Percentiles rank a stretch among this genome's conserved stretches.
These are phyloP conservation scores for Aplocera efformata DNA, from an alignment of 2,888 invertebrate genomes.

Conservation along the genomic window DNA sequence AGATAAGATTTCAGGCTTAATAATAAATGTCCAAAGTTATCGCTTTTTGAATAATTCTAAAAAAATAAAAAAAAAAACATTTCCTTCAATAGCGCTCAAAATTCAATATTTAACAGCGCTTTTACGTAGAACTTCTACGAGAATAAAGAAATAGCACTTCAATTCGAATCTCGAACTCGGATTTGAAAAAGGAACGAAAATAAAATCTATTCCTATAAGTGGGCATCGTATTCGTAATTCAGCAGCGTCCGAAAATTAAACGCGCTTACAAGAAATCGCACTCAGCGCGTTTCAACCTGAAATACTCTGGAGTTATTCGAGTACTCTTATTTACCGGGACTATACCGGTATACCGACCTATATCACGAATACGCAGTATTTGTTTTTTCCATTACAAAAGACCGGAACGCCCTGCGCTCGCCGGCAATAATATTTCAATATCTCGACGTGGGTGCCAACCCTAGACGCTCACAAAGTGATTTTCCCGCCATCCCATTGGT, in stretches of 20 bases:
- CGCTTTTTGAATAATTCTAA: no score
- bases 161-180: slow-evolving; percentile 1
- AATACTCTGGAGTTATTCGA: slow-evolving; percentile 65
- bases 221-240: slow-evolving; percentile 69
- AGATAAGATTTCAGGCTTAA: no score
- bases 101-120: no score
- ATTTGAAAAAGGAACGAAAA: slow-evolving; percentile 23
- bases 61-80: no score
- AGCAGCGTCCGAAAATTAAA: slow-evolving; percentile 69
- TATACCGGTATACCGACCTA: slow-evolving; percentile 35
- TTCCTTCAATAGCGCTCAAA: no score
- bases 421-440: slow-evolving; percentile 77
- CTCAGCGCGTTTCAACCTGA: slow-evolving; percentile 58
- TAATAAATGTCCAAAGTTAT: no score
- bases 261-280: slow-evolving; percentile 75
- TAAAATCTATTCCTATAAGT: slow-evolving; percentile 40
- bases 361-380: slow-evolving; percentile 50
- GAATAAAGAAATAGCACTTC: no score
- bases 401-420: slow-evolving; percentile 61
- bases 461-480: slow-evolving; percentile 62
- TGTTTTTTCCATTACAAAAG: slow-evolving; percentile 77
- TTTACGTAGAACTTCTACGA: slow-evolving; percentile 2
- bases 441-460: slow-evolving; percentile 56
- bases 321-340: slow-evolving; percentile 64
- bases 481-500: slow-evolving; percentile 61